Conservation (phyloP, 2,888 invertebrate species). For the Epirrhoe alternata region DNA sequence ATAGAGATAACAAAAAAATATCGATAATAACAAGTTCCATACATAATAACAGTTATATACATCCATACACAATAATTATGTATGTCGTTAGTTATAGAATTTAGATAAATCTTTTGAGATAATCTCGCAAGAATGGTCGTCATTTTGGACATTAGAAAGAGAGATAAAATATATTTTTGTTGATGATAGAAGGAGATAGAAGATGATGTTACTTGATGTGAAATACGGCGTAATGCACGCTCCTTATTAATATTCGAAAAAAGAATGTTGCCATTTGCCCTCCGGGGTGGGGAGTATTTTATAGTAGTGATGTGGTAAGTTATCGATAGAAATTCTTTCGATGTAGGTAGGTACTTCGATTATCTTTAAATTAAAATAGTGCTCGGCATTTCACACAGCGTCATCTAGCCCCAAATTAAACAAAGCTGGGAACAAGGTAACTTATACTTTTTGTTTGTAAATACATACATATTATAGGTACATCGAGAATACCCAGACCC, state of each 20-base stretch:
- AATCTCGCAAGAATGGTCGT: constrained; percentile 54
- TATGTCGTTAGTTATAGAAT: constrained; percentile 36
- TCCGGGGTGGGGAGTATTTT: constrained; percentile 71
- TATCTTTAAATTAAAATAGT: too few relatives aligned
- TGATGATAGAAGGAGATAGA: constrained; percentile 52
- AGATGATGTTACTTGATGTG: constrained; percentile 75
- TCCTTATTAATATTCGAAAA: constrained; percentile 83
- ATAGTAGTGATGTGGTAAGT: constrained; percentile 53
- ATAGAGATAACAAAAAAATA: constrained; percentile 40
- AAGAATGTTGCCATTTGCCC: constrained; percentile 80
- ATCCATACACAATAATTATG: constrained; percentile 35
- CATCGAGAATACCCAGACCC: too few relatives aligned
- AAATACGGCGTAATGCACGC: constrained; percentile 82
- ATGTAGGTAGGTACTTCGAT: too few relatives aligned
- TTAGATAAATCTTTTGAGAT: constrained; percentile 58
- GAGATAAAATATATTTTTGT: constrained; percentile 44
- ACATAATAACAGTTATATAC: constrained; percentile 36
- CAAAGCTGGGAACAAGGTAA: too few relatives aligned
- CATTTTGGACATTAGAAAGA: constrained; percentile 64
- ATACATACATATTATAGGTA: too few relatives aligned
- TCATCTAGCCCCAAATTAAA: too few relatives aligned
- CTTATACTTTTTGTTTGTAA: too few relatives aligned
- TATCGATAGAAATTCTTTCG: constrained; percentile 2
- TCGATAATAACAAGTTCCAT: constrained; percentile 25
- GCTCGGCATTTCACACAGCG: too few relatives aligned